Evolutionary conservation across 2,113 vertebrate species (phyloP).

Genomic region (Clarias gariepinus): DNA sequence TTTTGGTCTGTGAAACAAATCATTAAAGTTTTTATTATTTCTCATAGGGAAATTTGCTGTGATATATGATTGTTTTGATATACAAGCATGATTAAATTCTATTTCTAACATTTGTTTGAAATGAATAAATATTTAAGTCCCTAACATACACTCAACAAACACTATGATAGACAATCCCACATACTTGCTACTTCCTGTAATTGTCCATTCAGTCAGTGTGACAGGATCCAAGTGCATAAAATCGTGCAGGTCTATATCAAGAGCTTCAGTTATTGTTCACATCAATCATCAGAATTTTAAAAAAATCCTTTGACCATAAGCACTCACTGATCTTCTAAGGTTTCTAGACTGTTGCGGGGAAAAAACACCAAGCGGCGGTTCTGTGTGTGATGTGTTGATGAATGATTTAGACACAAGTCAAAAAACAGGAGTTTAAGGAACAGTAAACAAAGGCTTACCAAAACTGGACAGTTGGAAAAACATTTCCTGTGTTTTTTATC

Average conservation of each 20-base stretch:
- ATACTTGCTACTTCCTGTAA: background rate
- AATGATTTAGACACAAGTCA: too few species aligned
- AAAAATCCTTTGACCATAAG: background rate
- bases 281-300: background rate
- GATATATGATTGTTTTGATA: too few species aligned
- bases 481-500: too few species aligned
- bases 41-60: too few species aligned
- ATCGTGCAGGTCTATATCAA: background rate
- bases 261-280: background rate
- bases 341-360: background rate
- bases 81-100: background rate
- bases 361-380: too few species aligned
- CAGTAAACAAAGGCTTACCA: too few species aligned
- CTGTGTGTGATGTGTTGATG: too few species aligned
- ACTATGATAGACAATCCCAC: background rate
- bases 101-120: background rate
- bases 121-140: background rate
- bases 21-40: too few species aligned
- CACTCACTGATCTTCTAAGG: background rate
- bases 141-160: background rate
- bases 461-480: too few species aligned
- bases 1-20: too few species aligned
- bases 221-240: background rate
- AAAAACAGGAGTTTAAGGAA: too few species aligned
- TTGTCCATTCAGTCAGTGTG: background rate